These are phyloP conservation scores for Tokudaia tokunoshimensis DNA, from an alignment of 2,797 vertebrate genomes.

Conservation along the genomic window DNA sequence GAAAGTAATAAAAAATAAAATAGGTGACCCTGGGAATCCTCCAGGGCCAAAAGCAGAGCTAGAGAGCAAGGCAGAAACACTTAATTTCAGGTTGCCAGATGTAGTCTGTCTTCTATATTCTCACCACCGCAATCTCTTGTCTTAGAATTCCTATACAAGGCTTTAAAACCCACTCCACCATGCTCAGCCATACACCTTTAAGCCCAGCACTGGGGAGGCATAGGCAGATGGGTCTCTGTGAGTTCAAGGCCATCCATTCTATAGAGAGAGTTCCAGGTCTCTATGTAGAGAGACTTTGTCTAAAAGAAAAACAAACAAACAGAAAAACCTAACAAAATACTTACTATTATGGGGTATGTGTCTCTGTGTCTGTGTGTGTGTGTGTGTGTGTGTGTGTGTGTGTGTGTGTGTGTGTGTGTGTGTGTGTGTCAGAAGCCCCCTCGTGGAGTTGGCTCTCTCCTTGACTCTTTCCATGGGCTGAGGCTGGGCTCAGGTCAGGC, in stretches of 20 bases:
- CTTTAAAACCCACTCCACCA: neutral
- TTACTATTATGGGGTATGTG: neutral
- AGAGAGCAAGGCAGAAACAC: neutral
- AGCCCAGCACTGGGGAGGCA: neutral
- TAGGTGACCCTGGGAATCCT: neutral
- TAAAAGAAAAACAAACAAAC: neutral
- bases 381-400: neutral
- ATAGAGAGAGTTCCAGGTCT: neutral
- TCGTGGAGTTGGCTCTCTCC: neutral
- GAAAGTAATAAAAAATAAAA: neutral
- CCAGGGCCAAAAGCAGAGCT: neutral
- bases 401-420: neutral
- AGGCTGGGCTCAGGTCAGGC: neutral
- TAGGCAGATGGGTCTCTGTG: neutral
- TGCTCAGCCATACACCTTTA: neutral
- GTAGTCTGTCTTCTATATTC: neutral
- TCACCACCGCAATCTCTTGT: neutral
- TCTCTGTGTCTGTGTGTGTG: neutral
- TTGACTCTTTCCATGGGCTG: neutral
- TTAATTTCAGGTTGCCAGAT: neutral
- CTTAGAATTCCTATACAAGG: neutral
- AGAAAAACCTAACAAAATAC: neutral
- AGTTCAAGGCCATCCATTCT: neutral
- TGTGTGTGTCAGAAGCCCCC: neutral
- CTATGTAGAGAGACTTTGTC: neutral